A percentile compares a stretch with the other conserved stretches of the same genome.
Evolutionary conservation across 2,113 vertebrate species (phyloP).

Genomic region (Girardinichthys multiradiatus): DNA sequence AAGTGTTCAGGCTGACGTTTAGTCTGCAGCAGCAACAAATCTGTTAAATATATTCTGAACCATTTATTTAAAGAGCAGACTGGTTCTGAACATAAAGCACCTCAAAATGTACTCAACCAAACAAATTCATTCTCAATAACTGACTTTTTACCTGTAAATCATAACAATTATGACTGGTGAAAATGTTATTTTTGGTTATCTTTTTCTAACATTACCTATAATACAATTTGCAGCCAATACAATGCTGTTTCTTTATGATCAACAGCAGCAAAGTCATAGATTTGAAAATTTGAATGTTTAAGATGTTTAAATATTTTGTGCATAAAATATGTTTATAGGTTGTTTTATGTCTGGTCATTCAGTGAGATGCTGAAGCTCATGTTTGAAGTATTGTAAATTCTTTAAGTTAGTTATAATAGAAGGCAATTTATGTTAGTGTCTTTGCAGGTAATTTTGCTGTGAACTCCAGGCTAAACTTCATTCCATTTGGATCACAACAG

Average conservation of each 20-base stretch:
- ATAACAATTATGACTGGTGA: too few species aligned
- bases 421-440: not conserved
- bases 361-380: too few species aligned
- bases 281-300: not conserved
- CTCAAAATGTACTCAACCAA: not conserved
- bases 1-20: not conserved
- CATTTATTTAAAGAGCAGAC: not conserved
- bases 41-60: not conserved
- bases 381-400: not conserved
- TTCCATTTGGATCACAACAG: not conserved
- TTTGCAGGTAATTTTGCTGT: not conserved
- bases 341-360: not conserved
- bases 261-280: not conserved
- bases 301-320: not conserved
- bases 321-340: not conserved
- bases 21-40: not conserved
- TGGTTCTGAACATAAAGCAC: not conserved
- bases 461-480: too few species aligned
- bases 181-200: not conserved
- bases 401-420: not conserved
- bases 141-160: too few species aligned
- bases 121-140: not conserved
- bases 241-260: not conserved
- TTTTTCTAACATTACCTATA: not conserved
- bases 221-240: not conserved